Conservation (phyloP, 2,797 vertebrate genomes). For the Zalophus californianus region DNA sequence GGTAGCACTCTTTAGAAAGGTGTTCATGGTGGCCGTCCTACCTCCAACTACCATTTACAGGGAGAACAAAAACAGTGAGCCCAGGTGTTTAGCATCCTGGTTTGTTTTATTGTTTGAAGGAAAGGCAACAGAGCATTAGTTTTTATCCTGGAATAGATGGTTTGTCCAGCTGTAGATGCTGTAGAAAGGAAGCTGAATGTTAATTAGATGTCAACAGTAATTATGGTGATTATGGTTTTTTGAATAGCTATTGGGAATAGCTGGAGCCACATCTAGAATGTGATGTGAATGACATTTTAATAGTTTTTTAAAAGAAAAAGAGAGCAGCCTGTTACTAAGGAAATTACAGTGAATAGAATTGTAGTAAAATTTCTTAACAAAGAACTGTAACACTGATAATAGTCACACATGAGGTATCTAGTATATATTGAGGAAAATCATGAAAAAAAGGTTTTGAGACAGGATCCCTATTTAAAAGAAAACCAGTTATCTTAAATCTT, state of each 20-base stretch:
- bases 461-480: slow-evolving; percentile 53
- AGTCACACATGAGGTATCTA: slow-evolving; percentile 59
- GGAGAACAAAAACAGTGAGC: slow-evolving; percentile 60
- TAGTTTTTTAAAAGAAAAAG: slow-evolving; percentile 81
- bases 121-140: slow-evolving; percentile 83
- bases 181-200: slow-evolving; percentile 89
- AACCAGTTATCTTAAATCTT: neutral
- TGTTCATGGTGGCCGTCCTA: neutral
- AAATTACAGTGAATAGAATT: slow-evolving; percentile 83
- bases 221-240: slow-evolving; percentile 92
- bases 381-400: slow-evolving; percentile 66
- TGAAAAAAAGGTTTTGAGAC: slow-evolving; percentile 54
- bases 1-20: neutral
- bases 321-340: slow-evolving; percentile 78
- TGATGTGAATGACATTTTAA: slow-evolving; percentile 85
- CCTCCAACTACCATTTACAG: neutral
- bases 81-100: slow-evolving; percentile 80
- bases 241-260: slow-evolving; percentile 89
- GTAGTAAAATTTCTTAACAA: slow-evolving; percentile 77
- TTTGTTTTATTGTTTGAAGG: slow-evolving; percentile 74
- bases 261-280: slow-evolving; percentile 83
- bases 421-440: slow-evolving; percentile 28
- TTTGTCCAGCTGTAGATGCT: slow-evolving; percentile 90
- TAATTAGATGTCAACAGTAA: slow-evolving; percentile 92
- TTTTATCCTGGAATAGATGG: slow-evolving; percentile 85